Evolutionary conservation across 2,797 vertebrate genomes (phyloP), one percentile per base, ranked within the genome.

Genomic region (Argentina silus): DNA sequence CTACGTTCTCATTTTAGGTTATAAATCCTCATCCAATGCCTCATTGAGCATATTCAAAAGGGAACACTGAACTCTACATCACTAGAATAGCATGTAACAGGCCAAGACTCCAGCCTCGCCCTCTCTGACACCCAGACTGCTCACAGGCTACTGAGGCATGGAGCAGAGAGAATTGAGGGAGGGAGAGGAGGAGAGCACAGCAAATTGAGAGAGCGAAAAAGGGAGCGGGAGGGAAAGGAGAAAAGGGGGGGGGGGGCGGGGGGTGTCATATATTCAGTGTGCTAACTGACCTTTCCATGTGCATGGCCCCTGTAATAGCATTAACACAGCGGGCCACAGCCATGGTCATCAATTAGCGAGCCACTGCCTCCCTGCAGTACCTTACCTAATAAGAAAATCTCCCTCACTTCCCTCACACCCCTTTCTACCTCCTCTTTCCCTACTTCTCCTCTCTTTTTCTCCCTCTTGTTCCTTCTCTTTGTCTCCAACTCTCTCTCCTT

Each of bases 281-380:
- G 86, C 72, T 86, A 83, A 84, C 78, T 86, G 91, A 92, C 89
- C 90, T 90, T 91, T 93, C 74, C 82, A 79, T 85, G 85, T 78
- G 78, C 79, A 78, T 86, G 88, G 84, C 86, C 88, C 78, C 80
- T 85, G 77, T 91, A 91, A 92, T 88, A 88, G 84, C 80, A 91
- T 90, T 92, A 92, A 82, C 85, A 86, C 77, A 74, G 75, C 75
- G 79, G 83, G 81, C 82, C 83, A 79, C 75, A 76, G 74, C 87
- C 86, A 90, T 92, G 76, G 74, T 86, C 85, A 91, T 93, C 89
- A 91, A 90, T 91, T 90, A 87, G 83, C 47, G 77, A 78, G 86
- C 81, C 78, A 77, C 48, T 17, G 12, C 23, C 23, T 67, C 12
- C 65, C 65, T 67, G 23, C 44, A 50, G 27, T 36, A 82, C 76